phyloP scores from a whole-genome alignment of 2,797 vertebrate species.

The Macrochelys suwanniensis region DNA sequence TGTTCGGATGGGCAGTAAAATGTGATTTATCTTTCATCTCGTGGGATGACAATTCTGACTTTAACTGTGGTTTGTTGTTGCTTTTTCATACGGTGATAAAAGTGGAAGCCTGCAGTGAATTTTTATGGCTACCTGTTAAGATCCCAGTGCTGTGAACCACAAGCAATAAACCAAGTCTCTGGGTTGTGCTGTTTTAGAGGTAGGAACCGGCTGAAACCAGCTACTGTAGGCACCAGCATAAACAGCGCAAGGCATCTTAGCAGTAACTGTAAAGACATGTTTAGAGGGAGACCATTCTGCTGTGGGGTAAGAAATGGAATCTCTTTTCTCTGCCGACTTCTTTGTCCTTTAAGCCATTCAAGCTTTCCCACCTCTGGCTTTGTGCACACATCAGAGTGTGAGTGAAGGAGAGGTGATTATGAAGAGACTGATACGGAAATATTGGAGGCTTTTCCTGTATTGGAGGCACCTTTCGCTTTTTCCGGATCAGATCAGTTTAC shows the following conservation, averaged over 20 bases:
- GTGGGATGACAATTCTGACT: rapidly evolving
- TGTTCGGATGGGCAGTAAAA: rapidly evolving
- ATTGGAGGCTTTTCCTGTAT: rapidly evolving
- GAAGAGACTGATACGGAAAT: not conserved
- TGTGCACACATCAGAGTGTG: not conserved
- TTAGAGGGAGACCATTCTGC: constrained; percentile 79
- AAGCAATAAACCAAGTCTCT: rapidly evolving
- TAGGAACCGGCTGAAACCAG: not conserved
- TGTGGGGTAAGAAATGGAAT: constrained; percentile 83
- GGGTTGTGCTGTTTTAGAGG: not conserved
- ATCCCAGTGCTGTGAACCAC: rapidly evolving
- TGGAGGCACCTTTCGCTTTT: rapidly evolving
- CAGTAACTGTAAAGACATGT: not conserved
- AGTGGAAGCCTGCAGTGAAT: rapidly evolving
- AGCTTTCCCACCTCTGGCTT: not conserved
- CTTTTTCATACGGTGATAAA: not conserved
- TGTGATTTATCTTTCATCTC: rapidly evolving
- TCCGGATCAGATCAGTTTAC: not conserved
- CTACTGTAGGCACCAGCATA: not conserved
- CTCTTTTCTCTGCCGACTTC: not conserved
- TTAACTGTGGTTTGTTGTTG: rapidly evolving
- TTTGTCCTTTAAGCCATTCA: not conserved
- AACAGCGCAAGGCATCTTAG: rapidly evolving
- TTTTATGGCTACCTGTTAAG: not conserved
- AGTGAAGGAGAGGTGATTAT: not conserved